These are phyloP conservation scores for Heptranchias perlo DNA, from an alignment of 2,113 vertebrate species.

Conservation along the genomic window DNA sequence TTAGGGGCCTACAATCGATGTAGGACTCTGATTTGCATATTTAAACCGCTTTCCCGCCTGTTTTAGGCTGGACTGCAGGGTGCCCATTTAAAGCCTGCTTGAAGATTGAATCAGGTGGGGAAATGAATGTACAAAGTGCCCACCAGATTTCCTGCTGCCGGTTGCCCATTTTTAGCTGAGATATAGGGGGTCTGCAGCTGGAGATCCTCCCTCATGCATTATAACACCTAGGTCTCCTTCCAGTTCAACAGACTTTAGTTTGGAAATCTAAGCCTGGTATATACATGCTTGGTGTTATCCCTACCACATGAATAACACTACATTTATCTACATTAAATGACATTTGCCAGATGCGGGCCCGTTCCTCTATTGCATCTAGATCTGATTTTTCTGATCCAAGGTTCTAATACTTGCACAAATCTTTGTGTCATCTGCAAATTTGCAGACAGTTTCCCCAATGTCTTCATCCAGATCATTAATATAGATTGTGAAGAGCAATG, in stretches of 20 bases:
- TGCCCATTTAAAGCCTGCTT: too few species aligned
- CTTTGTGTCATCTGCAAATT: neutral
- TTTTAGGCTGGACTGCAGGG: too few species aligned
- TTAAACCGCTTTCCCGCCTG: too few species aligned
- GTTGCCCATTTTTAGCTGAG: too few species aligned
- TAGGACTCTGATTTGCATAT: too few species aligned
- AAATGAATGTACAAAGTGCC: too few species aligned
- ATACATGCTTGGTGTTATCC: neutral
- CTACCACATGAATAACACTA: neutral
- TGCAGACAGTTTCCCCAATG: neutral
- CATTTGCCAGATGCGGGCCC: neutral
- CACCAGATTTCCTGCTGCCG: too few species aligned
- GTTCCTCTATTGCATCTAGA: neutral
- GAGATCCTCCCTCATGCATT: too few species aligned
- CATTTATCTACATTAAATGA: neutral
- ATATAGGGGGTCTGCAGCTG: too few species aligned
- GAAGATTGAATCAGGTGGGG: too few species aligned
- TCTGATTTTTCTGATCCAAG: neutral
- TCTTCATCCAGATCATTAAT: neutral
- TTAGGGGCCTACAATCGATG: too few species aligned
- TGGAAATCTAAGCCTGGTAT: neutral
- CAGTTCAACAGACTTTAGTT: neutral
- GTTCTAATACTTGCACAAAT: neutral
- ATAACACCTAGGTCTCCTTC: neutral
- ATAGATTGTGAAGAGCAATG: neutral